Percentiles rank a stretch among this genome's conserved stretches.
phyloP scores from a whole-genome alignment of 2,888 invertebrate species.

The Clivina fossor region DNA sequence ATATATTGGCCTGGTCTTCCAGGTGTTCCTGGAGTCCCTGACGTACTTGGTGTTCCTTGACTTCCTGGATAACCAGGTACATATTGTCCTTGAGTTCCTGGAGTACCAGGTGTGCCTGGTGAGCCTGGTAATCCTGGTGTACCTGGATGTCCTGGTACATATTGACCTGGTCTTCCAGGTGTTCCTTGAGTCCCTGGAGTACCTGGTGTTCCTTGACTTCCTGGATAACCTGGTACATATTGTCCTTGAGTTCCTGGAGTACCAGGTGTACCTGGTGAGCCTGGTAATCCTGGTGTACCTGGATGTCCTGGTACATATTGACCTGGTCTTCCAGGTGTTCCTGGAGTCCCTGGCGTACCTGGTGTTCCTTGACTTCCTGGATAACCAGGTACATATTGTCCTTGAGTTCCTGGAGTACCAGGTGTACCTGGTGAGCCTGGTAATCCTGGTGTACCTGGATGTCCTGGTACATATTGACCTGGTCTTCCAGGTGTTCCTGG shows the following conservation, averaged over 20 bases:
- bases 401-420: conserved; percentile 40
- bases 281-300: conserved; percentile 15
- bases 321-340: conserved; percentile 45
- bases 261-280: conserved; percentile 32
- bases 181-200: conserved; percentile 24
- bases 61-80: conserved; percentile 38
- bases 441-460: conserved; percentile 31
- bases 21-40: conserved; percentile 38
- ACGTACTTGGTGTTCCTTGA: conserved; percentile 35
- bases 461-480: conserved; percentile 43
- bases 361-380: conserved; percentile 40
- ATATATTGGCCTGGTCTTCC: conserved; percentile 34
- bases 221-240: conserved; percentile 35
- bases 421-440: conserved; percentile 43
- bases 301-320: conserved; percentile 31
- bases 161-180: conserved; percentile 37
- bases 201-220: conserved; percentile 26
- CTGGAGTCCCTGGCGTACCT: conserved; percentile 44
- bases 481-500: conserved; percentile 44
- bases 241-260: conserved; percentile 36
- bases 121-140: conserved; percentile 20
- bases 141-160: conserved; percentile 23
- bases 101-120: conserved; percentile 39
- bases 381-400: conserved; percentile 32
- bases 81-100: conserved; percentile 35